Evolutionary conservation across 2,797 vertebrate species (phyloP), one percentile per base, ranked within the genome.

Genomic region (Toxotes lorentzi): DNA sequence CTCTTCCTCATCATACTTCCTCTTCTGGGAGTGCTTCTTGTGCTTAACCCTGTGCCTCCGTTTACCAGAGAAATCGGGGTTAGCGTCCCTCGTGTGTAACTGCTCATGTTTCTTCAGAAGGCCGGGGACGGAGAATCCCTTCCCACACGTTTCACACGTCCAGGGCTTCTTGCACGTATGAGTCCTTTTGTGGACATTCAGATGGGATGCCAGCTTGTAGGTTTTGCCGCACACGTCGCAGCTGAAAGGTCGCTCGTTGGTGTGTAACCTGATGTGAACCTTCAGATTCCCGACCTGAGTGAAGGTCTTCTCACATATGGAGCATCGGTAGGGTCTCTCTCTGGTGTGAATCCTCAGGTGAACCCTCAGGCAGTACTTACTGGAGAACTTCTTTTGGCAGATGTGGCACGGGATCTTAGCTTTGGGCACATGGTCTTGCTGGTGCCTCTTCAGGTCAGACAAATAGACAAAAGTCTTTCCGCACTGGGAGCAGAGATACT

Each of bases 351-450:
- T 94, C 84, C 93, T 86, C 57, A 92, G 57, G 72, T 95, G 94
- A 4, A 93, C 92, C 85, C 93, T 81, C 76, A 95, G 89, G 79
- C 91, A 93, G 87, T 93, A 92, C 64, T 94, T 93, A 67, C 92
- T 94, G n/a, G 92, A 91, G 86, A 94, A 95, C 79, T 91, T 91
- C 93, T 94, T 94, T 27, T 93, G 93, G 83, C 94, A 95, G 3
- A 93, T 38, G 0, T 82, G 91, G 65, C 94, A 95, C 0, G 94
- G 93, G 73, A 93, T 92, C 89, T 94, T 93, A 0, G 91, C 77
- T 83, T 94, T 93, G 19, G 93, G 93, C 24, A 90, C 73, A 47
- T 95, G 94, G 88, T 94, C 92, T 10, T 93, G 93, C 83, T 94
- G 94, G 82, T 95, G 94, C 69, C 92, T 82, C 89, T 94, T 94